These are phyloP conservation scores for Pristionchus entomophagus DNA, from an alignment of 2,888 invertebrate species.

Conservation along the genomic window DNA sequence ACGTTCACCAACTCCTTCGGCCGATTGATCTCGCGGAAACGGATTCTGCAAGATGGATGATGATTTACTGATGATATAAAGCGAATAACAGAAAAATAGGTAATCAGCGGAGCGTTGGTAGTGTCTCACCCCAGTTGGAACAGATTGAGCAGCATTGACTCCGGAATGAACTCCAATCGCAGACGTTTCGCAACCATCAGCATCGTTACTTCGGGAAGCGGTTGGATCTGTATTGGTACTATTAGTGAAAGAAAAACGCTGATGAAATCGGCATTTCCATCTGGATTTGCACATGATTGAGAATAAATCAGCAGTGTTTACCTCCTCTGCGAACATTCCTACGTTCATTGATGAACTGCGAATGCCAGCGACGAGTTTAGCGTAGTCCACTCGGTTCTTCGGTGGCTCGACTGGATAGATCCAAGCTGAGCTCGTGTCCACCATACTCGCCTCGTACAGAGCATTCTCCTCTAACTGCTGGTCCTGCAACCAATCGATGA, in stretches of 20 bases:
- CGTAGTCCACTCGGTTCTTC: neutral
- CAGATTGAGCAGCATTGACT: neutral
- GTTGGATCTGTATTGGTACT: neutral
- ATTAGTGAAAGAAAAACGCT: too few relatives aligned
- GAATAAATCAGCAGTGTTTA: neutral
- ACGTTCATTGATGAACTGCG: neutral
- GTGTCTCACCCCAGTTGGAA: neutral
- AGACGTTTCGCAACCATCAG: neutral
- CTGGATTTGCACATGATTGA: neutral
- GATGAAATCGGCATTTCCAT: too few relatives aligned
- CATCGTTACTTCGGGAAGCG: neutral
- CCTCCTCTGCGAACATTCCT: neutral
- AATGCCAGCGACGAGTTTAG: neutral
- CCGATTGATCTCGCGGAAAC: neutral
- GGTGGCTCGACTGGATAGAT: constrained; percentile 20
- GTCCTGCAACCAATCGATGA: neutral
- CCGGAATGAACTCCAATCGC: neutral
- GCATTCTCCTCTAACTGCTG: neutral
- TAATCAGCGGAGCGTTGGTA: too few relatives aligned
- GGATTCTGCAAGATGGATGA: neutral
- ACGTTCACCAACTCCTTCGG: neutral
- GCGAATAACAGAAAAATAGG: too few relatives aligned
- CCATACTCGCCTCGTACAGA: neutral
- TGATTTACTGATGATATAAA: too few relatives aligned
- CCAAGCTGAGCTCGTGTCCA: constrained; percentile 19